Conservation (phyloP, 2,113 vertebrate genomes). For the Elephas maximus region DNA sequence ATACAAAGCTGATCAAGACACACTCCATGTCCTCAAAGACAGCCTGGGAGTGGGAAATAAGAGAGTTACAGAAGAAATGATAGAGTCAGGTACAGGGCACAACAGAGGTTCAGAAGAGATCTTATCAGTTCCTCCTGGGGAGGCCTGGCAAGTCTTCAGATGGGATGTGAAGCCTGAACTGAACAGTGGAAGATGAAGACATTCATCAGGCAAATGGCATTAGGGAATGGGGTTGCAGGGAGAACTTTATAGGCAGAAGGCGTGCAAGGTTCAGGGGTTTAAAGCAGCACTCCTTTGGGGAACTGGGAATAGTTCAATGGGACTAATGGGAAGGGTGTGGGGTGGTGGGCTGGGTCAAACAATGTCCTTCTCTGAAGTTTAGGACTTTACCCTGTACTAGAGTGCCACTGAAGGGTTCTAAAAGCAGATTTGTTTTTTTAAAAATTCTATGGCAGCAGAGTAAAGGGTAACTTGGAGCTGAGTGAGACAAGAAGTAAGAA, state of each 20-base stretch:
- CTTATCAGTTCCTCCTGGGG: conserved; percentile 23
- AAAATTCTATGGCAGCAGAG: neutral
- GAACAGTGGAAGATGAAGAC: neutral
- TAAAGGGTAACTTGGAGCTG: neutral
- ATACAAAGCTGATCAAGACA: conserved; percentile 25
- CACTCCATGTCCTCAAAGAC: conserved; percentile 9
- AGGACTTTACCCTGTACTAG: neutral
- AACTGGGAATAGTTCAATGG: neutral
- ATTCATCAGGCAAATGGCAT: conserved; percentile 31
- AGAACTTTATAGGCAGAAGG: conserved; percentile 19
- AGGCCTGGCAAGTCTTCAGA: conserved; percentile 41
- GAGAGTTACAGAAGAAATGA: conserved; percentile 18
- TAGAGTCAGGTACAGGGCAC: neutral
- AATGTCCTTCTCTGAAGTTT: neutral
- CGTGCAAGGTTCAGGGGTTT: neutral
- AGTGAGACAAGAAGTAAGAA: neutral
- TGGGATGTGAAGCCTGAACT: conserved; percentile 2
- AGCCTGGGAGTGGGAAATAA: neutral
- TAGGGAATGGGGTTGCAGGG: neutral
- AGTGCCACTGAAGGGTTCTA: neutral
- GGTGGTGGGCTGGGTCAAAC: neutral
- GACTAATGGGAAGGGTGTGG: neutral
- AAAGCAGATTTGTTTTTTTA: neutral
- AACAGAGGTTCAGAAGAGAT: conserved; percentile 38
- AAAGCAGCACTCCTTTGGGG: neutral